These are phyloP conservation scores for Plumapathes pennacea DNA, from an alignment of 92 coral and sea anemone genomes.

Conservation along the genomic window DNA sequence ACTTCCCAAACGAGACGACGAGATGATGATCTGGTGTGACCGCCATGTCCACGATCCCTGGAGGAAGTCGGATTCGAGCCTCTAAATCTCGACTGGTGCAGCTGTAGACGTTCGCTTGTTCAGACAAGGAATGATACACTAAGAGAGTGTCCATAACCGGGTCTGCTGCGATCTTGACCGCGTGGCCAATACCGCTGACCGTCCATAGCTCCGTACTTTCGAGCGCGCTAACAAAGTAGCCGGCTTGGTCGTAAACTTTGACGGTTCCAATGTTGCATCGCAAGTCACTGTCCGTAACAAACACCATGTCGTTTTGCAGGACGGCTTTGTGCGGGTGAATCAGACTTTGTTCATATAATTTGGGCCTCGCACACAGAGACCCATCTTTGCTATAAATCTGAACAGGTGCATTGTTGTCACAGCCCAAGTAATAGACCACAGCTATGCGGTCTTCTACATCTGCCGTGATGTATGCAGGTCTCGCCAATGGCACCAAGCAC, in stretches of 20 bases:
- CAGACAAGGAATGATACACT: conserved; percentile 22
- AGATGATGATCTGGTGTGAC: conserved; percentile 12
- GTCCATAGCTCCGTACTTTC: conserved; percentile 34
- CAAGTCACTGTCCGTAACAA: conserved; percentile 25
- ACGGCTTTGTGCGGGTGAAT: conserved; percentile 31
- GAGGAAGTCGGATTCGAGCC: conserved; percentile 10
- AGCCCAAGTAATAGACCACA: conserved; percentile 31
- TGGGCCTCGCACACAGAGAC: too few species aligned
- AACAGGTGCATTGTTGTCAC: conserved; percentile 16
- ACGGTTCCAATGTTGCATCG: conserved; percentile 21
- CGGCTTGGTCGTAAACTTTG: conserved; percentile 15
- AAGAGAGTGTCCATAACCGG: conserved; percentile 14
- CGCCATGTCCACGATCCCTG: conserved; percentile 35
- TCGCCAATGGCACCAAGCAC: conserved; percentile 18
- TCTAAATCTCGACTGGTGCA: conserved; percentile 11
- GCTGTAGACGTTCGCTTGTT: conserved; percentile 14
- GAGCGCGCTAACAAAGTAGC: conserved; percentile 11
- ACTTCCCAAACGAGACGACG: conserved; percentile 14
- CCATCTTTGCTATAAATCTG: conserved; percentile 10
- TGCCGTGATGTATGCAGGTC: conserved; percentile 27
- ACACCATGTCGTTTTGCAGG: conserved; percentile 12
- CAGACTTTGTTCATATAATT: background rate
- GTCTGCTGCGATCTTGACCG: conserved; percentile 34
- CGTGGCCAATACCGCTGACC: conserved; percentile 24
- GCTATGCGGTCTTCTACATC: conserved; percentile 4